Percentiles rank a stretch among this genome's conserved stretches.
Conservation (phyloP, 2,113 vertebrate genomes). For the Dasyurus viverrinus region DNA sequence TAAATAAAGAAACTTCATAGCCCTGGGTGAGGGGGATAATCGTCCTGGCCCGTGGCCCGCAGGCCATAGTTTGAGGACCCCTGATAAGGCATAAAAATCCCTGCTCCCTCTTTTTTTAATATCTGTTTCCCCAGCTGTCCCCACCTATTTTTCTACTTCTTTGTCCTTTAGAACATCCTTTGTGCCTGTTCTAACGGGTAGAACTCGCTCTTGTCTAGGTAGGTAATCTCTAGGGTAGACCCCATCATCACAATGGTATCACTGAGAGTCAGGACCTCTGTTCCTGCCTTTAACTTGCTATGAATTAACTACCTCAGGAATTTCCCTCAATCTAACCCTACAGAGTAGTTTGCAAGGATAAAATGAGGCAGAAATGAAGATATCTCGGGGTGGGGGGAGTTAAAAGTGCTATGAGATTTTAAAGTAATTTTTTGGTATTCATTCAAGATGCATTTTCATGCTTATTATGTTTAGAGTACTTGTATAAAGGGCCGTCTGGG, state of each 20-base stretch:
- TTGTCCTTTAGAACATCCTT: not conserved
- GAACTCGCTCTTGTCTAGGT: not conserved
- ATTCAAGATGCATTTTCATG: not conserved
- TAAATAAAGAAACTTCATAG: no score
- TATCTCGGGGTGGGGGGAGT: not conserved
- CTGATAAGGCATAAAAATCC: not conserved
- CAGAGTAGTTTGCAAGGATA: not conserved
- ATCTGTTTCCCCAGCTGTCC: not conserved
- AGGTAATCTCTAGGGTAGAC: not conserved
- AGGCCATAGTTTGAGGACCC: no score
- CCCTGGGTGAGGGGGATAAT: no score
- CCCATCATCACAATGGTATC: not conserved
- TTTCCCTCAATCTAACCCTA: not conserved
- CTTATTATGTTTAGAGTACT: not conserved
- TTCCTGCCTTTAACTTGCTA: not conserved
- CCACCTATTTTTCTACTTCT: not conserved
- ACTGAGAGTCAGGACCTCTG: not conserved
- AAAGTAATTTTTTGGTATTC: not conserved
- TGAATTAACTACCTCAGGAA: not conserved
- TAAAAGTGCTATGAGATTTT: not conserved
- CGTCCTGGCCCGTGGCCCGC: no score
- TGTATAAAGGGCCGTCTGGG: not conserved
- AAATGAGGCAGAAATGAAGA: not conserved
- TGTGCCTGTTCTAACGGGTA: not conserved
- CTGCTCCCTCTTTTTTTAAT: not conserved